A percentile compares a stretch with the other conserved stretches of the same genome.
phyloP scores from a whole-genome alignment of 2,113 vertebrate species.

The Chascanopsetta lugubris region DNA sequence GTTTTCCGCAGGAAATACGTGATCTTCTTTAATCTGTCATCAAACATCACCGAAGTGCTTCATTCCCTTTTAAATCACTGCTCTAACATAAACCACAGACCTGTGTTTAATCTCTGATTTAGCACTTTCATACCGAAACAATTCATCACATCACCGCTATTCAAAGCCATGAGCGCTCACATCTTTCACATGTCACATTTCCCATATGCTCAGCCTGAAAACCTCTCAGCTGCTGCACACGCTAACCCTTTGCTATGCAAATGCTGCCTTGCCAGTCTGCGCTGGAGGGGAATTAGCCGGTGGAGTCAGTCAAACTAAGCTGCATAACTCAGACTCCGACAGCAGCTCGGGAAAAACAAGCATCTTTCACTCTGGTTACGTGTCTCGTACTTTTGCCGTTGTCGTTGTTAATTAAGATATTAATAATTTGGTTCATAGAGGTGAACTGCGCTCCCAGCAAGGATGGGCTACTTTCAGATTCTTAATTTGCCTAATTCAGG shows the following conservation, averaged over 20 bases:
- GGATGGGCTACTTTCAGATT: constrained; percentile 28
- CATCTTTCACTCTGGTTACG: constrained; percentile 34
- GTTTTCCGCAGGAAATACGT: background rate
- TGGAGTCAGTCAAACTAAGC: constrained; percentile 52
- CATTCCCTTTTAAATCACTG: background rate
- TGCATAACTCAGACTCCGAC: constrained; percentile 34
- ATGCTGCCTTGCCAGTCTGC: constrained; percentile 25
- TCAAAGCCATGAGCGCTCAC: background rate
- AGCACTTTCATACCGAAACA: constrained; percentile 1
- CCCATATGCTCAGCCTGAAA: constrained; percentile 21
- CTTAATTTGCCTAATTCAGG: constrained; percentile 13
- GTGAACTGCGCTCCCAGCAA: constrained; percentile 24
- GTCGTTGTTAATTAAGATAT: constrained; percentile 57
- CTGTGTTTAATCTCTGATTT: background rate
- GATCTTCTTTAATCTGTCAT: background rate
- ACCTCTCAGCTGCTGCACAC: constrained; percentile 14
- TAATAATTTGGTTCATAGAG: constrained; percentile 41
- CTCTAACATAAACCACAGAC: background rate
- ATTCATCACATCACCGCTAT: background rate
- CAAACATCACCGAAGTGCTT: background rate
- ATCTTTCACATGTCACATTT: too few species aligned
- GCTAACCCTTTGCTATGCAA: constrained; percentile 48
- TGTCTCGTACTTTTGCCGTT: constrained; percentile 27
- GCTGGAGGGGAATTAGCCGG: constrained; percentile 49
- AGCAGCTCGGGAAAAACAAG: constrained; percentile 33